phyloP scores from a whole-genome alignment of 2,113 vertebrate genomes.

The Empidonax alnorum region DNA sequence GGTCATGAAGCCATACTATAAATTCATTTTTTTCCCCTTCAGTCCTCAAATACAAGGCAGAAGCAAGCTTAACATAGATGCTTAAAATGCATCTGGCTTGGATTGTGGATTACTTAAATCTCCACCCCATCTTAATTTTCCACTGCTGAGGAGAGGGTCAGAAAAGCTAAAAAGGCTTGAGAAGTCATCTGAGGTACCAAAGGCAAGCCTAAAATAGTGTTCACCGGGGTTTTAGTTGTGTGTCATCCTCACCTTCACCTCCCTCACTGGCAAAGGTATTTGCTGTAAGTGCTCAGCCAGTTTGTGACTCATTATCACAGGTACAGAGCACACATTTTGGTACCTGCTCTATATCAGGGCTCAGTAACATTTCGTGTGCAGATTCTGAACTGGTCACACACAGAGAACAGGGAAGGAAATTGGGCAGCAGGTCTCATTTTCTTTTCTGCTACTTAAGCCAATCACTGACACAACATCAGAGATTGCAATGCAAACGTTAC shows the following conservation, averaged over 20 bases:
- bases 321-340: background rate
- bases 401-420: background rate
- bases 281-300: background rate
- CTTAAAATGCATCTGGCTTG: background rate
- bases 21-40: background rate
- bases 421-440: accelerated
- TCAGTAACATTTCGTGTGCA: accelerated
- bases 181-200: background rate
- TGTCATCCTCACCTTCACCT: background rate
- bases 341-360: accelerated
- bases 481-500: background rate
- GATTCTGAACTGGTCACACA: accelerated
- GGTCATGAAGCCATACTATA: background rate
- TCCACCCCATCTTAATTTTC: background rate
- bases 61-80: background rate
- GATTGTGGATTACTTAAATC: background rate
- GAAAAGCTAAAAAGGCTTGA: background rate
- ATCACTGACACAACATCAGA: background rate
- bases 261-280: background rate
- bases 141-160: background rate
- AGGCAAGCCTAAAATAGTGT: background rate
- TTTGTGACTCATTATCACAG: accelerated
- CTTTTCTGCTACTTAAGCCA: background rate
- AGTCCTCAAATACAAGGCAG: background rate
- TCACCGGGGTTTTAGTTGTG: background rate